phyloP scores from a whole-genome alignment of 1,140 invertebrate species.

The Danaus plexippus region DNA sequence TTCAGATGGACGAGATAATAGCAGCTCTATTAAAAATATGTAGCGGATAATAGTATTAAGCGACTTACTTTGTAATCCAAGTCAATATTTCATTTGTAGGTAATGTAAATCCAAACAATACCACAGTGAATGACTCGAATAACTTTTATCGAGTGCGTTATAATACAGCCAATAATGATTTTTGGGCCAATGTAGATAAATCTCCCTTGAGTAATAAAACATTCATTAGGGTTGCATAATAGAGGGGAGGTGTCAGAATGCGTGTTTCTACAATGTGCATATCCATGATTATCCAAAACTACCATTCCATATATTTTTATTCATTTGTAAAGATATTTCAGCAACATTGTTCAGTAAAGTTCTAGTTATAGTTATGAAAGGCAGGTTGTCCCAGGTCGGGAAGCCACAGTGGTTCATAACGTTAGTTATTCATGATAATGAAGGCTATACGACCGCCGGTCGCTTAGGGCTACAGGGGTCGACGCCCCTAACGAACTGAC shows the following conservation, averaged over 20 bases:
- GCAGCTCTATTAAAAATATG: conserved; percentile 39
- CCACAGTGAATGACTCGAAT: not conserved
- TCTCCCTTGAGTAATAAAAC: conserved; percentile 53
- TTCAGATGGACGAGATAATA: conserved; percentile 46
- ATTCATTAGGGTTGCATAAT: conserved; percentile 36
- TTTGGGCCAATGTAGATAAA: conserved; percentile 12
- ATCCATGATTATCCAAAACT: not conserved
- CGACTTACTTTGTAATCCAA: not conserved
- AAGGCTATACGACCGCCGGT: conserved; percentile 31
- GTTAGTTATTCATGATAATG: conserved; percentile 60
- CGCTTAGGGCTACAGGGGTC: conserved; percentile 47
- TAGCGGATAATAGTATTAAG: conserved; percentile 35
- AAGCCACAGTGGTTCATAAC: conserved; percentile 37
- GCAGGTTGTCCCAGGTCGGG: conserved; percentile 62
- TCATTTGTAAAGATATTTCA: too few relatives aligned
- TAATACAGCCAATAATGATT: not conserved
- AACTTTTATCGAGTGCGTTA: not conserved
- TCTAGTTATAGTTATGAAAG: too few relatives aligned
- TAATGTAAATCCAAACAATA: too few relatives aligned
- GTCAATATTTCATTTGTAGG: too few relatives aligned
- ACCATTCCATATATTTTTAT: too few relatives aligned
- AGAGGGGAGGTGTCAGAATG: conserved; percentile 25
- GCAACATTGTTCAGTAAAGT: too few relatives aligned
- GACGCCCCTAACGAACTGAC: conserved; percentile 54
- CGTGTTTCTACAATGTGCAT: conserved; percentile 14